A percentile compares a stretch with the other conserved stretches of the same genome.
These are phyloP conservation scores for Prunella himalayana DNA, from an alignment of 2,113 vertebrate genomes.

Conservation along the genomic window DNA sequence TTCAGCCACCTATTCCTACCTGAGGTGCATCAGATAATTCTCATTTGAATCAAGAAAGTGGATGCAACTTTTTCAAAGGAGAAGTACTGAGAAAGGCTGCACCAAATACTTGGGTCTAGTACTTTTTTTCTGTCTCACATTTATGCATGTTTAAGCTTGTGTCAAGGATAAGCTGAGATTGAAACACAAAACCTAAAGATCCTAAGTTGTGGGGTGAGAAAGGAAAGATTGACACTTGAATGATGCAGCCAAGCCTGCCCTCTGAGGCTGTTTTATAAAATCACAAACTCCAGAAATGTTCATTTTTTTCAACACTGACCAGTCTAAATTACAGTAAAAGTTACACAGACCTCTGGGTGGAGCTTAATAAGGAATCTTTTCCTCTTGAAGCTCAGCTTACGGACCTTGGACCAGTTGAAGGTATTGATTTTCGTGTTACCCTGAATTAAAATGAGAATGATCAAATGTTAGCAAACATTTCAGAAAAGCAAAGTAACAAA, in stretches of 20 bases:
- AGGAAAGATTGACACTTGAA: neutral
- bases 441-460: slow-evolving; percentile 62
- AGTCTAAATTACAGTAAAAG: slow-evolving; percentile 17
- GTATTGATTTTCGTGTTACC: slow-evolving; percentile 96
- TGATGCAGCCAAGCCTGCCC: neutral
- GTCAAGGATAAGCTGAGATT: neutral
- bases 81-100: neutral
- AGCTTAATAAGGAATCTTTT: slow-evolving; percentile 95
- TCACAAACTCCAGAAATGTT: neutral
- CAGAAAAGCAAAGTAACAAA: neutral
- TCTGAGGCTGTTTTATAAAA: neutral
- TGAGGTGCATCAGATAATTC: neutral
- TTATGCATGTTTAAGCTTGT: neutral
- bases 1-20: neutral
- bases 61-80: neutral
- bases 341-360: slow-evolving; percentile 90
- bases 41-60: neutral
- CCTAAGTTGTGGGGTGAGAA: neutral
- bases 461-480: neutral
- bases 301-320: neutral
- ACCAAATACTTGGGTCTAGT: neutral
- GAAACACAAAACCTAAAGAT: neutral
- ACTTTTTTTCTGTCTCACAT: neutral
- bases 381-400: slow-evolving; percentile 97
- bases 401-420: slow-evolving; percentile 98